These are phyloP conservation scores for Drosophila greeni DNA, from an alignment of 2,888 invertebrate genomes.

Conservation along the genomic window DNA sequence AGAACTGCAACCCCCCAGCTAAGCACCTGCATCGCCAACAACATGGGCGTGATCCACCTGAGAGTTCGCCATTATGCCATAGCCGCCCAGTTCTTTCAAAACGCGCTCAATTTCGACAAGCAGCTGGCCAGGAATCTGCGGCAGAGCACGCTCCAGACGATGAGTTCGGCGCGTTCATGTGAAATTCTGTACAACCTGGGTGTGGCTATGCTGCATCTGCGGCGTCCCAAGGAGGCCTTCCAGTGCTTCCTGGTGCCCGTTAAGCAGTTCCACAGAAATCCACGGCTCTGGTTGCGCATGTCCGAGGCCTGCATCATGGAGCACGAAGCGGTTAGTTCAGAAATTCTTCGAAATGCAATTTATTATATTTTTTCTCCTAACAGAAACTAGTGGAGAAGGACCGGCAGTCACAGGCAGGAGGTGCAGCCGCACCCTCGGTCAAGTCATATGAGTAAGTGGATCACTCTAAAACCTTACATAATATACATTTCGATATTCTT, in stretches of 20 bases:
- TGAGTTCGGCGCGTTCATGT: slow-evolving; percentile 75
- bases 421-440: slow-evolving; percentile 25
- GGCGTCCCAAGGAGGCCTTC: slow-evolving; percentile 90
- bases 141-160: slow-evolving; percentile 70
- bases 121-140: slow-evolving; percentile 69
- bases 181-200: slow-evolving; percentile 79
- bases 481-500: neutral
- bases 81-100: slow-evolving; percentile 78
- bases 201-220: slow-evolving; percentile 88
- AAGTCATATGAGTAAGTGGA: slow-evolving; percentile 65
- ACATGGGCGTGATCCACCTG: slow-evolving; percentile 79
- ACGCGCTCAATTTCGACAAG: slow-evolving; percentile 77
- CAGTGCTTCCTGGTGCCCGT: slow-evolving; percentile 93
- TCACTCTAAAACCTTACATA: accelerated
- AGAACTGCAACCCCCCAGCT: slow-evolving; percentile 74
- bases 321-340: slow-evolving; percentile 79
- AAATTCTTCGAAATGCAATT: neutral
- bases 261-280: slow-evolving; percentile 91
- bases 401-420: slow-evolving; percentile 43
- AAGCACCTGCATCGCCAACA: slow-evolving; percentile 78
- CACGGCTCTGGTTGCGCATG: slow-evolving; percentile 93
- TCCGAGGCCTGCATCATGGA: slow-evolving; percentile 93
- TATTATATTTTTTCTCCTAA: neutral
- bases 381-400: slow-evolving; percentile 55
- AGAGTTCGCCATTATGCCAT: slow-evolving; percentile 79